These are phyloP conservation scores for Taphrorychus bicolor DNA, from an alignment of 2,888 invertebrate species.

Conservation along the genomic window DNA sequence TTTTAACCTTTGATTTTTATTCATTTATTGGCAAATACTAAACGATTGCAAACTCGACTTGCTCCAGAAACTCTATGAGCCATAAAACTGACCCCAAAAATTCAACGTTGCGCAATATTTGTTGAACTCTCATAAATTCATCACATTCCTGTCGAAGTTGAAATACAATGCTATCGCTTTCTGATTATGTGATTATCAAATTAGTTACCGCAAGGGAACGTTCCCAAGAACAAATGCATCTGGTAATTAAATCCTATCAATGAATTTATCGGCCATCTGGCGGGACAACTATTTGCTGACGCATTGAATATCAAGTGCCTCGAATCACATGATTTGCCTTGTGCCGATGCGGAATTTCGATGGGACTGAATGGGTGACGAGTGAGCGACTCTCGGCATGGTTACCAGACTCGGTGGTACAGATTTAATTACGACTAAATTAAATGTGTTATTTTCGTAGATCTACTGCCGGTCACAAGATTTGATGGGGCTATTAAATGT, in stretches of 20 bases:
- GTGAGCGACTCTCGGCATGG: neutral
- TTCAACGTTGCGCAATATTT: neutral
- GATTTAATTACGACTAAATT: neutral
- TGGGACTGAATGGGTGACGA: neutral
- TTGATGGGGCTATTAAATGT: neutral
- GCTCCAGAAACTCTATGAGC: neutral
- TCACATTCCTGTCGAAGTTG: neutral
- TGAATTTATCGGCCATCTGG: conserved; percentile 9
- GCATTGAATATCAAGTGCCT: neutral
- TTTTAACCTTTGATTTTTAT: neutral
- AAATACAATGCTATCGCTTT: neutral
- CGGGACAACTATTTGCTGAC: conserved; percentile 4
- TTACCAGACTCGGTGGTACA: neutral
- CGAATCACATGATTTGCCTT: conserved; percentile 3
- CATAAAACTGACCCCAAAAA: neutral
- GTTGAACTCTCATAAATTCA: neutral
- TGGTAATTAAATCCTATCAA: conserved; percentile 4
- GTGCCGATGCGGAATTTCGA: neutral
- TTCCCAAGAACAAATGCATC: neutral
- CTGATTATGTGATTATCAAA: neutral
- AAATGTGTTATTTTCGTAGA: neutral
- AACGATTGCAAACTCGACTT: no score
- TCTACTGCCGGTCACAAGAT: neutral
- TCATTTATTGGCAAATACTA: neutral
- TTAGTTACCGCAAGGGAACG: neutral